These are phyloP conservation scores for Chiloscyllium plagiosum DNA, from an alignment of 2,113 vertebrate species.

Conservation along the genomic window DNA sequence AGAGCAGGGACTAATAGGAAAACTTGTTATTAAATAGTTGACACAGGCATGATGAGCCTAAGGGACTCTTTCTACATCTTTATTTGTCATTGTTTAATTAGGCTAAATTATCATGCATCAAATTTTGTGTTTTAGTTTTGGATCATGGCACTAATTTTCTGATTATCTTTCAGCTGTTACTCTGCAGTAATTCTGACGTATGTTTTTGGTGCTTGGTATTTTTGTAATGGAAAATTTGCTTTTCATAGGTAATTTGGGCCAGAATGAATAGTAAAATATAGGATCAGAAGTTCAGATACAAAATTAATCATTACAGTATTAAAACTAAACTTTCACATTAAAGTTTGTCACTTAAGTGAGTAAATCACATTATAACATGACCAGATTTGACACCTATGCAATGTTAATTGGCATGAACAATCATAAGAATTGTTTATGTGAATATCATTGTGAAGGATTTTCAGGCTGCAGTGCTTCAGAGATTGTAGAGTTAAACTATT, in stretches of 20 bases:
- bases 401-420: neutral
- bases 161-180: neutral
- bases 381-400: neutral
- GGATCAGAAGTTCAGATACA: neutral
- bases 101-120: neutral
- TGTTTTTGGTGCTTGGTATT: neutral
- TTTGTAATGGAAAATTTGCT: neutral
- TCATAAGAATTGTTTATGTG: neutral
- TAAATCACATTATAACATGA: neutral
- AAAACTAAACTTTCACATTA: neutral
- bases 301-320: neutral
- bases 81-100: neutral
- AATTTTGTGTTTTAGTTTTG: neutral
- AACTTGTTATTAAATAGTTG: too few species aligned
- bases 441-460: neutral
- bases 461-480: neutral
- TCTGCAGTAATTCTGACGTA: too few species aligned
- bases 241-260: neutral
- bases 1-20: neutral
- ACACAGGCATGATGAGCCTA: too few species aligned
- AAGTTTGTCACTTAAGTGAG: neutral
- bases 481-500: neutral
- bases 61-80: neutral
- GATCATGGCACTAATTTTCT: neutral
- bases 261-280: neutral